Conservation (phyloP, 2,113 vertebrate genomes). For the Thalassarche chlororhynchos region DNA sequence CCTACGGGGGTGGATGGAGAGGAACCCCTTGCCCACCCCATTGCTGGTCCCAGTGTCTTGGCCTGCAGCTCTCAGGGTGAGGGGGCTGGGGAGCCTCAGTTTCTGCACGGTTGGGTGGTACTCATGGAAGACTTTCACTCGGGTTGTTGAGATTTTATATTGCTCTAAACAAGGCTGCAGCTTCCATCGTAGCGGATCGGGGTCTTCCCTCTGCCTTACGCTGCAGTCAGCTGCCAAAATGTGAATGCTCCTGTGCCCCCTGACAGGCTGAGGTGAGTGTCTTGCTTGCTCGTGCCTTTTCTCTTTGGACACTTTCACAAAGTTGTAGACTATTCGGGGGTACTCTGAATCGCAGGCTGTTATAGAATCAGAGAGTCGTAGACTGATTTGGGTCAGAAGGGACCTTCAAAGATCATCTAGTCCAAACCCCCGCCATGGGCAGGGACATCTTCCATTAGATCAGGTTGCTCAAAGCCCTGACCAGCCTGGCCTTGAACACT, state of each 20-base stretch:
- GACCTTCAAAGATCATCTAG: neutral
- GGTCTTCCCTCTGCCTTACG: neutral
- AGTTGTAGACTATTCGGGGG: neutral
- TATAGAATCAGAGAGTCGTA: fast-evolving
- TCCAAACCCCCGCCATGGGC: neutral
- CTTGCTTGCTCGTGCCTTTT: neutral
- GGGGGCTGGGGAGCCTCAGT: fast-evolving
- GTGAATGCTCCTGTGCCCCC: neutral
- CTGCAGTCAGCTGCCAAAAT: neutral
- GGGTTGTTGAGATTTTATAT: neutral
- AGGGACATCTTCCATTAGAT: neutral
- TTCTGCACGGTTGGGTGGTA: neutral
- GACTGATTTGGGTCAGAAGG: neutral
- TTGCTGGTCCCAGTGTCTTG: neutral
- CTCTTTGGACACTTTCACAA: neutral
- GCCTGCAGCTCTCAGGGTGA: neutral
- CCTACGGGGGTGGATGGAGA: too few species aligned
- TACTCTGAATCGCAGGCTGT: fast-evolving
- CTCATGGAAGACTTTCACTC: neutral
- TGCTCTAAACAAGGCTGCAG: neutral
- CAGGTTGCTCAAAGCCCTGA: neutral
- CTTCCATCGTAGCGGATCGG: fast-evolving
- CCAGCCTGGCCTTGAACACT: neutral
- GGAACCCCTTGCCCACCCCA: neutral
- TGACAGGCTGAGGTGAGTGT: neutral